Percentiles rank a stretch among this genome's conserved stretches.
These are phyloP conservation scores for Fundulus diaphanus DNA, from an alignment of 2,797 vertebrate species.

Conservation along the genomic window DNA sequence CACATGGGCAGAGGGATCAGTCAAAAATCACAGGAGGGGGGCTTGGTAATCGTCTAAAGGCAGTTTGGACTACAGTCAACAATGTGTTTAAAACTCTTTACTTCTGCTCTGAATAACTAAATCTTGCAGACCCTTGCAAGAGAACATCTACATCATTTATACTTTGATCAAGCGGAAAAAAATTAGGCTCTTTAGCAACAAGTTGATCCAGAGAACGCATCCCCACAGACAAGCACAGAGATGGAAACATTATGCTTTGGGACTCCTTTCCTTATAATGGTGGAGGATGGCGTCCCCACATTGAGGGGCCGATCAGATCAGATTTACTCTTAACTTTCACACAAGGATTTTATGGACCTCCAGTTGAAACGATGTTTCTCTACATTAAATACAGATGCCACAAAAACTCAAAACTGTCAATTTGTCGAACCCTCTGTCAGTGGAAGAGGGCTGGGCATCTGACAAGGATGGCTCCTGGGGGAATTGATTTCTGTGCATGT, in stretches of 20 bases:
- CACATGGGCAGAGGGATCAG: background rate
- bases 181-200: background rate
- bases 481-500: too few relatives aligned
- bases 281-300: background rate
- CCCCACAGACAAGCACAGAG: background rate
- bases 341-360: too few relatives aligned
- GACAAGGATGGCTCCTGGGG: too few relatives aligned
- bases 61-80: background rate
- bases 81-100: background rate
- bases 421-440: too few relatives aligned
- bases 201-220: background rate
- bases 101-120: background rate
- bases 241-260: background rate
- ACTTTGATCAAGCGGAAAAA: background rate
- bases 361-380: too few relatives aligned
- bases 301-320: background rate
- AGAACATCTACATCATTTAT: background rate
- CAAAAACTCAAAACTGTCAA: too few relatives aligned
- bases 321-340: too few relatives aligned
- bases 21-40: background rate
- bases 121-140: background rate
- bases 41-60: background rate
- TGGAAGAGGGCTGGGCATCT: too few relatives aligned
- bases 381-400: too few relatives aligned
- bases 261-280: background rate